Base-by-base conservation (phyloP, 2,797 vertebrate genomes). In the Sebastiscus tertius region DNA sequence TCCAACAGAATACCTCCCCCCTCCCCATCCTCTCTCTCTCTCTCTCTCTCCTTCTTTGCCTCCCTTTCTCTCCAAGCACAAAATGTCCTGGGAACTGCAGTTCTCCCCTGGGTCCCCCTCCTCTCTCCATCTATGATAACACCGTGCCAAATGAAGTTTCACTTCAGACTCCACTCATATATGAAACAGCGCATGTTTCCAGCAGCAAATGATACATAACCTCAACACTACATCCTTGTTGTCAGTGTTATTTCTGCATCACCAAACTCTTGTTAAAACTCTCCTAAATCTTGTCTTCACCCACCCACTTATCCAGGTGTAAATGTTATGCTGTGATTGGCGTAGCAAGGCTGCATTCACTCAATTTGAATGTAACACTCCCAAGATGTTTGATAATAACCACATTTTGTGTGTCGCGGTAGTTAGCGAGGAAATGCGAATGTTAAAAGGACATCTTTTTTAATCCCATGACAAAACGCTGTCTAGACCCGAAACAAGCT, bases 11-110 rank as follows among this genome's bases (percentile, higher is more conserved):
- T 69, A 64, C 18, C 71, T 29, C 80, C 59, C 36, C 20, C n/a
- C n/a, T n/a, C n/a, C n/a, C n/a, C n/a, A n/a, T n/a, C n/a, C 31
- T 8, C 34, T 39, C 34, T n/a, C 64, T 55, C 34, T 24, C 36
- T 16, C 63, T 36, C 59, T 60, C 29, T 26, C 46, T 26, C 27
- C 33, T 46, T 46, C 42, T 46, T 70, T 81, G 67, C 20, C 54
- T 72, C 67, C 54, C 61, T 79, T 56, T 24, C 56, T 80, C 60
- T 77, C 49, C 26, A 73, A 87, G 85, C 72, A 86, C 87, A 88
- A 76, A 92, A 84, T 93, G 90, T 94, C 93, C 89, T 91, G 93
- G 93, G 91, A 94, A 91, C 84, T 62, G 71, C n/a, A 61, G 14
- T n/a, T 73, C 55, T 92, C 92, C 89, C 88, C 29, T 33, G 86